Base-by-base conservation (phyloP, 2,888 invertebrate genomes). In the Sinhomidia bicolor region DNA sequence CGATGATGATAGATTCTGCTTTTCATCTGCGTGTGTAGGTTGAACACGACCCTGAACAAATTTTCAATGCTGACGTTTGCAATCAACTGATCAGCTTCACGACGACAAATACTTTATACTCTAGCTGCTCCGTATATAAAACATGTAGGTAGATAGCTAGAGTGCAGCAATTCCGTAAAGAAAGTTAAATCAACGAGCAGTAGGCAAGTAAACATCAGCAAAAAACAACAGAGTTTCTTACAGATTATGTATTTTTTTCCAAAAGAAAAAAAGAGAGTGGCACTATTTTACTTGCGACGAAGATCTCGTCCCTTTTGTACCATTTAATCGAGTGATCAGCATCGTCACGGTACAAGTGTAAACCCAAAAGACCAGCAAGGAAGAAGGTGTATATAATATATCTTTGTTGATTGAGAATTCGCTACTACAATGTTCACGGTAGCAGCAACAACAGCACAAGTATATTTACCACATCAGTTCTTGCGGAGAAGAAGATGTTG, bases 1-100 rank as follows among this genome's bases (percentile, higher is more conserved):
- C n/a, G n/a, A n/a, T n/a, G n/a, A n/a, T n/a, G n/a, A n/a, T n/a
- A n/a, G n/a, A n/a, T n/a, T n/a, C n/a, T n/a, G n/a, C n/a, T n/a
- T n/a, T n/a, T n/a, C n/a, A n/a, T n/a, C n/a, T n/a, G 54, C 14
- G 36, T 71, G 54, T 12, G 54, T 71, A 20, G 68, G 71, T 23
- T 54, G 29, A 51, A 36, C 83, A 83, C 83, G 71, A 68, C 83
- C 68, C 71, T 83, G 83, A 83, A 54, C 54, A 81, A 47, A 83
- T 54, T 68, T 83, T 68, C 82, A 60, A 62, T 68, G 71, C 62
- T 85, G 85, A 85, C 47, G 65, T 85, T 85, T 76, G 23, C 76
- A 85, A 85, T 85, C 76, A 85, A 78, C 62, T 78, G 78, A 76
- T 76, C 76, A 41, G 65, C 65, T 78, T 65, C 60, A 47, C 51